phyloP scores from a whole-genome alignment of 2,113 vertebrate genomes.

The Entelurus aequoreus region DNA sequence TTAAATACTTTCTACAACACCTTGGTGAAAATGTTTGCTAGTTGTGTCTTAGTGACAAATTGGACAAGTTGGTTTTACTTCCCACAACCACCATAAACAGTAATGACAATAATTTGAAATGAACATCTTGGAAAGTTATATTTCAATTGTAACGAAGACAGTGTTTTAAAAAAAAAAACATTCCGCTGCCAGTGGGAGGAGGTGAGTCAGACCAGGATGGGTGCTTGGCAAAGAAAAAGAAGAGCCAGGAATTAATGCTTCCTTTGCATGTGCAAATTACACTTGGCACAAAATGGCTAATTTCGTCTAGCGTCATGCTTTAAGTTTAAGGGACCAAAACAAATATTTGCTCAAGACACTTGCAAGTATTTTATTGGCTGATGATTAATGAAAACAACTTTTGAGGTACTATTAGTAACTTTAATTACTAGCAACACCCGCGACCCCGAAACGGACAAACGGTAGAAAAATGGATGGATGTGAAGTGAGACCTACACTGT shows the following conservation, averaged over 20 bases:
- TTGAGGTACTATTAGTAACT: no score
- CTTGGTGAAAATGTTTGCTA: background rate
- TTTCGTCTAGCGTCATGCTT: background rate
- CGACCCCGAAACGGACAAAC: no score
- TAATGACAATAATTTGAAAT: background rate
- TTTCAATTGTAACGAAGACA: background rate
- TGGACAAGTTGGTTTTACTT: background rate
- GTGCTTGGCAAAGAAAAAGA: conserved; percentile 20
- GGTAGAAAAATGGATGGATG: no score
- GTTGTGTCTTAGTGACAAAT: conserved; percentile 5
- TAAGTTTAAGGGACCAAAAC: background rate
- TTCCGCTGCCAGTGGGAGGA: background rate
- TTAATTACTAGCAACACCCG: no score
- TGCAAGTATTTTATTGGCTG: background rate
- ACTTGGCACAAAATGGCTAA: background rate
- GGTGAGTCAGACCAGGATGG: conserved; percentile 40
- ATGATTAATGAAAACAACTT: background rate
- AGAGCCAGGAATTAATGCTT: conserved; percentile 8
- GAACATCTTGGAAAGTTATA: background rate
- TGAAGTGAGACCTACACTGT: no score
- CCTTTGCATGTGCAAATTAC: conserved; percentile 31
- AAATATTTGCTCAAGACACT: background rate
- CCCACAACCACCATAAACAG: background rate
- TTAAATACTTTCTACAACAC: background rate
- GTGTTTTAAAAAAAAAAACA: background rate